Evolutionary conservation across 2,888 invertebrate genomes (phyloP).

Genomic region (Epinotia nisella): DNA sequence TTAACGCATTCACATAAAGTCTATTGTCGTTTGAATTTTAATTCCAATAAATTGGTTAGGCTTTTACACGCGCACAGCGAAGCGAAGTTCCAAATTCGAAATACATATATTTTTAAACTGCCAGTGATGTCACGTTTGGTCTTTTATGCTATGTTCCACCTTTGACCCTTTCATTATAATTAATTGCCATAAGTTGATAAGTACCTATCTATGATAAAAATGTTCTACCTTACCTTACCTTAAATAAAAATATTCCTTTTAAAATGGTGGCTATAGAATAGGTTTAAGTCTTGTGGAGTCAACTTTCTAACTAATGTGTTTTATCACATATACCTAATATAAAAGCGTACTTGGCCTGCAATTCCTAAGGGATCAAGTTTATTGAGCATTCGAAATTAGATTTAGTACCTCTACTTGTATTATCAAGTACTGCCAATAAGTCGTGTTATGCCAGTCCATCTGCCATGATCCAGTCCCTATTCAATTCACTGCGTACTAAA

Average conservation of each 20-base stretch:
- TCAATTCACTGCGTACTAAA: background rate
- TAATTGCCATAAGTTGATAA: too few relatives aligned
- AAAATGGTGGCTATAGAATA: too few relatives aligned
- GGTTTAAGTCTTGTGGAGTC: too few relatives aligned
- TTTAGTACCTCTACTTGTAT: background rate
- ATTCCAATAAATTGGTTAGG: background rate
- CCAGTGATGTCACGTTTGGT: background rate
- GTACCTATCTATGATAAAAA: too few relatives aligned
- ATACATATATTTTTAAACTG: background rate
- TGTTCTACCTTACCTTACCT: too few relatives aligned
- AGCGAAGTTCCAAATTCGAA: slow-evolving; percentile 37
- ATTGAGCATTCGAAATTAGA: slow-evolving; percentile 2
- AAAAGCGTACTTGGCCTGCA: background rate
- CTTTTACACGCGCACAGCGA: slow-evolving; percentile 12
- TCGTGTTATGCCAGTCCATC: slow-evolving; percentile 27
- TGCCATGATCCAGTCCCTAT: slow-evolving; percentile 4
- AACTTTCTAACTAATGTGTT: too few relatives aligned
- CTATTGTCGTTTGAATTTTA: background rate
- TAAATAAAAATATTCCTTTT: too few relatives aligned
- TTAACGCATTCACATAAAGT: background rate
- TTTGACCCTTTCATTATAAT: background rate
- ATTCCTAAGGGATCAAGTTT: background rate
- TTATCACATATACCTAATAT: background rate
- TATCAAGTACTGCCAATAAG: slow-evolving; percentile 6
- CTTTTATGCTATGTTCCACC: background rate